These are phyloP conservation scores for Paraescarpia echinospica DNA, from an alignment of 1,140 invertebrate genomes.

Conservation along the genomic window DNA sequence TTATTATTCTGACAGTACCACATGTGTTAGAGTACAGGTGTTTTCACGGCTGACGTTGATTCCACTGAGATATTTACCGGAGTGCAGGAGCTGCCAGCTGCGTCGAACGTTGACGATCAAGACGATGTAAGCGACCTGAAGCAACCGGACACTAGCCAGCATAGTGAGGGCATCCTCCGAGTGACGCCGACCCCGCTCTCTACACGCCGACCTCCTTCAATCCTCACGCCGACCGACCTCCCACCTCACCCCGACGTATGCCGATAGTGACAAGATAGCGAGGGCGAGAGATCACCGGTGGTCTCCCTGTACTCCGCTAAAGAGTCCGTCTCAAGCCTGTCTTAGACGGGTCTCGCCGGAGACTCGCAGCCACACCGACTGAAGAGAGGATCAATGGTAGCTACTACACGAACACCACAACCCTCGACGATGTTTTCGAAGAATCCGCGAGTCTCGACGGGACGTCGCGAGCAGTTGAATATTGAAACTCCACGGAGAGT, in stretches of 20 bases:
- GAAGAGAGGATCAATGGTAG: background rate
- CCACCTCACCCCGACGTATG: too few species aligned
- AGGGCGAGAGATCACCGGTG: background rate
- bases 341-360: background rate
- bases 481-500: background rate
- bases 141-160: background rate
- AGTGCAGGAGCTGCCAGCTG: constrained; percentile 9
- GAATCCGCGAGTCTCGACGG: background rate
- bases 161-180: background rate
- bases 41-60: background rate
- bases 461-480: background rate
- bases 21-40: too few species aligned
- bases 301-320: background rate
- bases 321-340: background rate
- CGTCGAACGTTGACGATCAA: background rate
- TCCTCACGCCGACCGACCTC: too few species aligned
- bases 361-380: too few species aligned
- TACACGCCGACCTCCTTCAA: too few species aligned
- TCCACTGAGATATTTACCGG: background rate
- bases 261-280: too few species aligned
- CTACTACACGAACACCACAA: background rate
- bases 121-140: constrained; percentile 9
- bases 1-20: too few species aligned
- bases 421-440: background rate
- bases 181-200: background rate